A percentile compares a stretch with the other conserved stretches of the same genome.
phyloP scores from a whole-genome alignment of 2,113 vertebrate species.

The Hippocampus mohnikei region DNA sequence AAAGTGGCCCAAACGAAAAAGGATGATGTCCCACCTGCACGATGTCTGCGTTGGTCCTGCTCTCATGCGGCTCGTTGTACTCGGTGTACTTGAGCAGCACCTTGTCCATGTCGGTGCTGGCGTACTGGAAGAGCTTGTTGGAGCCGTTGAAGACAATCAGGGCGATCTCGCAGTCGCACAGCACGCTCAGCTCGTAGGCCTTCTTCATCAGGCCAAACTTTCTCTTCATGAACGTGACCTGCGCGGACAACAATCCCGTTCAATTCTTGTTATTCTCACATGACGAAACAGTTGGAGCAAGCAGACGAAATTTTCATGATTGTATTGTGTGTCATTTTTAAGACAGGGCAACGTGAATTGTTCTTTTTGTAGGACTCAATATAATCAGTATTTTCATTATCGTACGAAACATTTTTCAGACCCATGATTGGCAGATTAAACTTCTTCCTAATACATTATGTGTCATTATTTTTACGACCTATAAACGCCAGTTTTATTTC shows the following conservation, averaged over 20 bases:
- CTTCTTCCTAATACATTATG: too few relatives aligned
- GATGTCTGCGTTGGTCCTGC: constrained; percentile 96
- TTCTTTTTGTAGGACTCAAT: too few relatives aligned
- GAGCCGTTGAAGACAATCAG: constrained; percentile 99
- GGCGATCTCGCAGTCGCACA: constrained; percentile 98
- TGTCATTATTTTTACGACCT: too few relatives aligned
- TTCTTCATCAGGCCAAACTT: constrained; percentile 99
- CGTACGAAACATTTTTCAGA: too few relatives aligned
- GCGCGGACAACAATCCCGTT: constrained; percentile 10
- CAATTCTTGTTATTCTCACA: not conserved
- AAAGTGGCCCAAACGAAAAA: not conserved
- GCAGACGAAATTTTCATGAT: too few relatives aligned
- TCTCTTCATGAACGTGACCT: constrained; percentile 98
- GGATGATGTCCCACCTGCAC: constrained; percentile 83
- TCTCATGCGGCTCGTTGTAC: constrained; percentile 95
- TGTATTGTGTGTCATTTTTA: too few relatives aligned
- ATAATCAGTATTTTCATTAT: too few relatives aligned
- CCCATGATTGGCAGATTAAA: too few relatives aligned
- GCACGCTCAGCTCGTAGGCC: constrained; percentile 94
- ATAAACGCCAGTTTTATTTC: too few relatives aligned
- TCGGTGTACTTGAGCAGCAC: constrained; percentile 97
- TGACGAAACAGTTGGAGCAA: too few relatives aligned
- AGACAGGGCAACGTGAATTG: too few relatives aligned
- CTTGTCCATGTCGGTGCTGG: constrained; percentile 98
- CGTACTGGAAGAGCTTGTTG: constrained; percentile 98